Evolutionary conservation across 2,888 invertebrate species (phyloP).

Genomic region (Hyppa rectilinea): DNA sequence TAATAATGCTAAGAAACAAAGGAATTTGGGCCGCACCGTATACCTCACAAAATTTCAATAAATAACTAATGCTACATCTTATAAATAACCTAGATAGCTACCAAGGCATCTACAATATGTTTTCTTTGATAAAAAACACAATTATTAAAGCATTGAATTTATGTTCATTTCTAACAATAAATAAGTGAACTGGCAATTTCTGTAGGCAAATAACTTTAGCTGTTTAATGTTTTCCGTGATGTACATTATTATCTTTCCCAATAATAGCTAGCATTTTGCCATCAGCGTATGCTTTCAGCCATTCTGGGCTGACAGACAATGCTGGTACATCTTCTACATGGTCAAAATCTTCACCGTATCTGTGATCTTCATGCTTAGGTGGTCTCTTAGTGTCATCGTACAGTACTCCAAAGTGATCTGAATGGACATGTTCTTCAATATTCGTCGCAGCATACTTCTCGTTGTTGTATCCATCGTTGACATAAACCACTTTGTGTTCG

Average conservation of each 20-base stretch:
- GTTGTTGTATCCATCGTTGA: constrained; percentile 90
- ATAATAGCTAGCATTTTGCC: constrained; percentile 51
- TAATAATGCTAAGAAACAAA: not conserved
- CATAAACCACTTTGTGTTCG: constrained; percentile 90
- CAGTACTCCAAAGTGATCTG: constrained; percentile 57
- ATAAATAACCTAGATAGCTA: not conserved
- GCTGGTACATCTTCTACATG: constrained; percentile 67
- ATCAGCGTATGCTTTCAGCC: constrained; percentile 59
- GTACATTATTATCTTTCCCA: constrained; percentile 39
- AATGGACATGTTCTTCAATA: constrained; percentile 63
- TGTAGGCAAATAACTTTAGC: not conserved
- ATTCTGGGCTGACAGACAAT: constrained; percentile 51
- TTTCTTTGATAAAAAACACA: not conserved
- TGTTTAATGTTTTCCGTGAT: constrained; percentile 30
- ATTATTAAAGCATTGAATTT: constrained; percentile 28
- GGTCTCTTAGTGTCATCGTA: constrained; percentile 56
- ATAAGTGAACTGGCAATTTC: constrained; percentile 43
- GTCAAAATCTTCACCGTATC: constrained; percentile 62
- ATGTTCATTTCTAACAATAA: not conserved
- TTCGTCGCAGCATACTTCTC: constrained; percentile 75
- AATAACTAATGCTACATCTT: constrained; percentile 4
- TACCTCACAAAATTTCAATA: not conserved
- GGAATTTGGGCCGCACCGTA: not conserved
- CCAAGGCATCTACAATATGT: not conserved
- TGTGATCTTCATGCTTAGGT: constrained; percentile 37